Percentiles rank a stretch among this genome's conserved stretches.
These are phyloP conservation scores for Siniperca chuatsi DNA, from an alignment of 2,113 vertebrate genomes.

Conservation along the genomic window DNA sequence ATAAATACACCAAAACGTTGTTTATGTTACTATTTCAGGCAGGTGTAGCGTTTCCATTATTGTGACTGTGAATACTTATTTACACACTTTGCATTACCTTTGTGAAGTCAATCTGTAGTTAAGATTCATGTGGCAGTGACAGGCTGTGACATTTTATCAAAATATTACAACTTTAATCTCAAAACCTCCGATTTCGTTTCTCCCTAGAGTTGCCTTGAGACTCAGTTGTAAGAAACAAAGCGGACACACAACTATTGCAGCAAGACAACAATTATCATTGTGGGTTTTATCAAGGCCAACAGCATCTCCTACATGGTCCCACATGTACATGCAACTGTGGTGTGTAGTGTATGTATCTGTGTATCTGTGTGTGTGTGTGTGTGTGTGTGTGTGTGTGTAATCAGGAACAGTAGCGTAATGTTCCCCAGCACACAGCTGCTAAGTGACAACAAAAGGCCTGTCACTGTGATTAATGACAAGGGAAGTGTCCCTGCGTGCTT, in stretches of 20 bases:
- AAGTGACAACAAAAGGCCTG: slow-evolving; percentile 84
- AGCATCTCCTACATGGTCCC: slow-evolving; percentile 10
- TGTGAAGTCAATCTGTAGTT: not conserved
- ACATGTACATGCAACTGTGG: slow-evolving; percentile 12
- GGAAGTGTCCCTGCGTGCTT: slow-evolving; percentile 74
- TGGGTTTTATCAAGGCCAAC: slow-evolving; percentile 36
- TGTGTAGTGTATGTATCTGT: not conserved
- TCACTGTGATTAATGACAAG: slow-evolving; percentile 83
- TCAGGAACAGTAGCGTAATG: slow-evolving; percentile 78
- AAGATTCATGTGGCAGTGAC: too few species aligned
- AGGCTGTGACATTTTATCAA: not conserved
- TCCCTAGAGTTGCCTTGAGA: not conserved
- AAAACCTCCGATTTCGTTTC: not conserved
- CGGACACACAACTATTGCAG: not conserved
- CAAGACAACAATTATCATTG: slow-evolving; percentile 44
- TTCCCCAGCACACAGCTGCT: slow-evolving; percentile 79
- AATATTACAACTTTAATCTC: not conserved
- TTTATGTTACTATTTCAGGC: not conserved
- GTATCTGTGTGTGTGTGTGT: slow-evolving; percentile 15
- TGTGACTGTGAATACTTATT: not conserved
- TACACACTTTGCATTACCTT: not conserved
- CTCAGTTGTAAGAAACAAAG: not conserved
- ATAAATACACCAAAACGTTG: not conserved
- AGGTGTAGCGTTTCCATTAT: too few species aligned
- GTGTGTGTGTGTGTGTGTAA: slow-evolving; percentile 28